Evolutionary conservation across 2,113 vertebrate genomes (phyloP).

Genomic region (Ovibos moschatus): DNA sequence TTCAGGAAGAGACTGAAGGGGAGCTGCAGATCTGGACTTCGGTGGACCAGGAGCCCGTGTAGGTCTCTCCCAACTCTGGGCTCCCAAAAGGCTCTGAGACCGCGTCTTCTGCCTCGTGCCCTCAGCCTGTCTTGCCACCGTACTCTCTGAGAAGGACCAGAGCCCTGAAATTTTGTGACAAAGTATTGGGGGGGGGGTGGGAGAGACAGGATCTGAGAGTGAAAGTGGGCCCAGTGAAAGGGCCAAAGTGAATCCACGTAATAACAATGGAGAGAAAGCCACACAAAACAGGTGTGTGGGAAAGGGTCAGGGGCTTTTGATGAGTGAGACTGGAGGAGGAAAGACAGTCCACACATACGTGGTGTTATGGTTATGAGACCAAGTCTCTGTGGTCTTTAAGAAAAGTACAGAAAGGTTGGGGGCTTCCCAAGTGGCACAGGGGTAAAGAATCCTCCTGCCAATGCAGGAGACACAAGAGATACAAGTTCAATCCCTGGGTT

Average conservation of each 20-base stretch:
- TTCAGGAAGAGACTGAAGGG: background rate
- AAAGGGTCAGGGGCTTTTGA: background rate
- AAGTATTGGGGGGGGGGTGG: background rate
- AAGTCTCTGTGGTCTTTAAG: background rate
- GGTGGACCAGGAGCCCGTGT: background rate
- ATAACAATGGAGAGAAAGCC: background rate
- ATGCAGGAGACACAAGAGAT: background rate
- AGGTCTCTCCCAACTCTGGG: background rate
- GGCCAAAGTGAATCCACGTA: rapidly evolving
- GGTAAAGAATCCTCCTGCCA: background rate
- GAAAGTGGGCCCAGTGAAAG: background rate
- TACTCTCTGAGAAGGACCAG: background rate
- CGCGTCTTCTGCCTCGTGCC: background rate
- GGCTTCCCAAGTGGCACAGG: background rate
- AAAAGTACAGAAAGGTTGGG: background rate
- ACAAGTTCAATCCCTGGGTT: background rate
- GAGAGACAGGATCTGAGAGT: background rate
- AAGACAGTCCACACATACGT: rapidly evolving
- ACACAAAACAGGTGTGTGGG: rapidly evolving
- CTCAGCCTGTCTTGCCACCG: background rate
- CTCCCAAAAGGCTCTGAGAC: background rate
- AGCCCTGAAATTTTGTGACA: background rate
- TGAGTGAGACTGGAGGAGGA: background rate
- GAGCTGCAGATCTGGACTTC: background rate
- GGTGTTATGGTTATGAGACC: rapidly evolving